These are phyloP conservation scores for Dendroctonus ponderosae DNA, from an alignment of 1,140 invertebrate genomes.

Conservation along the genomic window DNA sequence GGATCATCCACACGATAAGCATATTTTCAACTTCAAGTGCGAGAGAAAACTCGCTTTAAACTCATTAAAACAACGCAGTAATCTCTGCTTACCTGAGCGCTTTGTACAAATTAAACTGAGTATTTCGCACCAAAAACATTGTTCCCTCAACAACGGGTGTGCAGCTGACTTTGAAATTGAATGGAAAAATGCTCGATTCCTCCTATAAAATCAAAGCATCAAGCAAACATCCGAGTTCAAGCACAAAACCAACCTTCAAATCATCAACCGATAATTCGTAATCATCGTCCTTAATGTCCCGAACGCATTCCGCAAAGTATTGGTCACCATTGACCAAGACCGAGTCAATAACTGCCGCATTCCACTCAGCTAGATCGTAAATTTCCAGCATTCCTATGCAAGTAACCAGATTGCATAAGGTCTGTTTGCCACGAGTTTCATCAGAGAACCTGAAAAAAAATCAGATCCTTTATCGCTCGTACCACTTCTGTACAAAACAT, in stretches of 20 bases:
- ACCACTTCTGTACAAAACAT: background rate
- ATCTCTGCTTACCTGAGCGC: conserved; percentile 48
- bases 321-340: conserved; percentile 57
- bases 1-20: no score
- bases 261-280: conserved; percentile 57
- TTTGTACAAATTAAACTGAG: conserved; percentile 61
- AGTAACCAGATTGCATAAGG: conserved; percentile 56
- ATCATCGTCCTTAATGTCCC: conserved; percentile 52
- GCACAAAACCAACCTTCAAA: conserved; percentile 45
- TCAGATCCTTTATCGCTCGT: background rate
- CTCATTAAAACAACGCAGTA: background rate
- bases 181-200: conserved; percentile 55
- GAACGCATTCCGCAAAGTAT: conserved; percentile 56
- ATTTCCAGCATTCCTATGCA: conserved; percentile 58
- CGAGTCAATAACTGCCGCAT: conserved; percentile 58
- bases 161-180: conserved; percentile 57
- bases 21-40: background rate
- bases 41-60: background rate
- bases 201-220: conserved; percentile 19
- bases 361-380: conserved; percentile 61
- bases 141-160: conserved; percentile 58
- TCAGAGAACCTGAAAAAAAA: conserved; percentile 37
- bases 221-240: no score
- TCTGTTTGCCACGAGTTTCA: conserved; percentile 44
- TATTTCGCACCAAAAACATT: conserved; percentile 56